Conservation (phyloP, 2,113 vertebrate species). For the Actenoides hombroni region DNA sequence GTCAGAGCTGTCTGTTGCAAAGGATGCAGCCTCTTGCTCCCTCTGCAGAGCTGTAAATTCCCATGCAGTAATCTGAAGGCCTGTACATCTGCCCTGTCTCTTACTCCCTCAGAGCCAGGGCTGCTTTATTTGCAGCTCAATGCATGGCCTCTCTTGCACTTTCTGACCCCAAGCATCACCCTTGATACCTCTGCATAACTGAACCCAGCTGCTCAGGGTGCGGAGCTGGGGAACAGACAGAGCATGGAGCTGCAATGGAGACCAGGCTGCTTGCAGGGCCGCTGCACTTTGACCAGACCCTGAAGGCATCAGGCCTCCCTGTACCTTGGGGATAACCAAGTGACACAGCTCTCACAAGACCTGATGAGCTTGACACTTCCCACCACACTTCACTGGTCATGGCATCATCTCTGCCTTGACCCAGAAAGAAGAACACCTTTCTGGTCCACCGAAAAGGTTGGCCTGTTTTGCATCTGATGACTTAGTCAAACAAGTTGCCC, state of each 20-base stretch:
- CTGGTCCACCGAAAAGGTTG: not conserved
- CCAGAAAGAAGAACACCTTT: not conserved
- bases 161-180: not conserved
- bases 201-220: not conserved
- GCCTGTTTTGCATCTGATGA: not conserved
- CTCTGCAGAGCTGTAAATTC: not conserved
- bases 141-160: not conserved
- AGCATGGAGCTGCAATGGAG: not conserved
- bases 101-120: not conserved
- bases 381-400: not conserved
- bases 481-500: not conserved
- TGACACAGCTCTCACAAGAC: not conserved
- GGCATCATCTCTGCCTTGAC: not conserved
- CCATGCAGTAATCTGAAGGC: not conserved
- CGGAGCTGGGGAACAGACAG: not conserved
- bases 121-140: not conserved
- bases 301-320: not conserved
- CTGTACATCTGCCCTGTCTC: not conserved
- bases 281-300: not conserved
- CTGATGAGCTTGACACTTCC: rapidly evolving
- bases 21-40: not conserved
- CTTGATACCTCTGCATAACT: not conserved
- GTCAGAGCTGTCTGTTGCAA: not conserved
- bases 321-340: not conserved
- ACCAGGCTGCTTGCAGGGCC: not conserved